Evolutionary conservation across 2,113 vertebrate species (phyloP), one percentile per base, ranked within the genome.

Genomic region (Lynx canadensis): DNA sequence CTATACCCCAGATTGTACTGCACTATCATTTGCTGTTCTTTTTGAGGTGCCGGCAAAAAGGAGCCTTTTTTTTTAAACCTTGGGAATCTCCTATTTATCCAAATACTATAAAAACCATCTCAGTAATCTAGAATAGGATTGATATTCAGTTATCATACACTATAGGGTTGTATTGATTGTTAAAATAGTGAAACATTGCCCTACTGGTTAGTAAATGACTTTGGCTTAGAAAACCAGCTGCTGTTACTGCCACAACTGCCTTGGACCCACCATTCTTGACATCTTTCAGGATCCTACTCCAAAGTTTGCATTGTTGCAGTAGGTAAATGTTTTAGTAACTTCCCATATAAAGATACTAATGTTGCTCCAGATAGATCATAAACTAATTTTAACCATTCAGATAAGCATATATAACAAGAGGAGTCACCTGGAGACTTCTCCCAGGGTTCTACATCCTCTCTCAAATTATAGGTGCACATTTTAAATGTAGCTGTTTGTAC

Each of bases 11-110:
- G 38, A 65, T 31, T 91, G 9, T 87, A 50, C 1, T 12, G 18
- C 7, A 82, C 33, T 66, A 66, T 94, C 14, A 83, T 89, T 92
- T 95, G 66, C 48, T 60, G 19, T 79, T 88, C 78, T 95, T 96
- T 52, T 95, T 97, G 45, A 79, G 50, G 8, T 55, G 5, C 41
- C 97, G 21, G 5, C 69, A 48, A 88, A 52, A 82, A 95, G 25
- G n/a, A 83, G 13, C 14, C 16, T 88, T 36, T 52, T 78, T 85
- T 85, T 92, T 86, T 78, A 48, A 96, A 92, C 1, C 16, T 81
- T 55, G 10, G 52, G 65, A 89, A 60, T 60, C 16, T 79, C 21
- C 21, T 27, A 73, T 82, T 81, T 48, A 85, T 85, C 9, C 31
- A 92, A 92, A 78, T 55, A n/a, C 55, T 48, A 84, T 91, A 57